Evolutionary conservation across 2,797 vertebrate species (phyloP).

Genomic region (Pempheris klunzingeri): DNA sequence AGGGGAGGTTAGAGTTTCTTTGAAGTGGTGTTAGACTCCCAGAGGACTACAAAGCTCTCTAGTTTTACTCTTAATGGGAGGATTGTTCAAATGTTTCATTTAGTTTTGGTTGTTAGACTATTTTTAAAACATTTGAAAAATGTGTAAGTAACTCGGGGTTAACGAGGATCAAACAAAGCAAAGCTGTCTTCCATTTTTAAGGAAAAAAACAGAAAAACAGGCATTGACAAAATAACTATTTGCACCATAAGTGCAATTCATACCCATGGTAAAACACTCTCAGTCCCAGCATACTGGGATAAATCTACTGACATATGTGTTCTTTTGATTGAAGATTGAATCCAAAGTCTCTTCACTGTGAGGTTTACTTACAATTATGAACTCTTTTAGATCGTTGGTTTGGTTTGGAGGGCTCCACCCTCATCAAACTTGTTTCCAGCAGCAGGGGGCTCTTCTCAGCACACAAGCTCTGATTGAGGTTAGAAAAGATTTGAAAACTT

Average conservation of each 20-base stretch:
- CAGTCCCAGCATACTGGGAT: fast-evolving
- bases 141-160: neutral
- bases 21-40: slow-evolving; percentile 34
- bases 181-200: neutral
- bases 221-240: neutral
- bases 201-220: neutral
- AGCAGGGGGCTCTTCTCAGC: neutral
- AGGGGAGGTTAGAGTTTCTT: slow-evolving; percentile 34
- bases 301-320: neutral
- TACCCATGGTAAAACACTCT: neutral
- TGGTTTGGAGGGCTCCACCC: neutral
- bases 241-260: neutral
- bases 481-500: neutral
- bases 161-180: neutral
- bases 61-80: slow-evolving; percentile 27
- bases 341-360: neutral
- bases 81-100: slow-evolving; percentile 21
- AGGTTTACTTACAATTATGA: neutral
- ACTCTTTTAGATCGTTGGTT: neutral
- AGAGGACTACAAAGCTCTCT: slow-evolving; percentile 16
- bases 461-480: neutral
- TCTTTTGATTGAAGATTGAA: no score
- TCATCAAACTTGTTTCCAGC: neutral
- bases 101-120: slow-evolving; percentile 5
- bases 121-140: slow-evolving; percentile 17